Percentiles rank a stretch among this genome's conserved stretches.
Conservation (phyloP, 2,797 vertebrate species). For the Rhynchotus rufescens region DNA sequence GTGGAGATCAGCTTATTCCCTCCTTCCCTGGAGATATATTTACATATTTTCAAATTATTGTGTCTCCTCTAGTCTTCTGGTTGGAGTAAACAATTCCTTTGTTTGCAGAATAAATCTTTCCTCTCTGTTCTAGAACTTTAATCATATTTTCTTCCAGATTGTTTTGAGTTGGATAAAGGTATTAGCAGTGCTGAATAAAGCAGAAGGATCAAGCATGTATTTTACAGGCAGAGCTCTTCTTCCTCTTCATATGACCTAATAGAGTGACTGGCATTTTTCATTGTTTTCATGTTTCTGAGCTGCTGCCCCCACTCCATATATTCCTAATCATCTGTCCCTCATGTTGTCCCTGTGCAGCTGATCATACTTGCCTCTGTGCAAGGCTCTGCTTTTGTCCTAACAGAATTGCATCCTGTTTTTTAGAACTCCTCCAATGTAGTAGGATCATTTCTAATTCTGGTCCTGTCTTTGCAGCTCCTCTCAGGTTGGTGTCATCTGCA, state of each 20-base stretch:
- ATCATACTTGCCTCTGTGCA: background rate
- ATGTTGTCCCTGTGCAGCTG: conserved; percentile 9
- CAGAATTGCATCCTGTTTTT: background rate
- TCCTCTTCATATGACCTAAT: background rate
- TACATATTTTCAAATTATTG: background rate
- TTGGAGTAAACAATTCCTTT: background rate
- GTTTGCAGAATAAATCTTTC: background rate
- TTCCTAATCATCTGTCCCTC: background rate
- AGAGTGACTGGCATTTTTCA: background rate
- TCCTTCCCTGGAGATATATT: background rate
- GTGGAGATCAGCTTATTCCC: background rate
- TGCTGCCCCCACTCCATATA: conserved; percentile 11
- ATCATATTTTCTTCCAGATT: background rate
- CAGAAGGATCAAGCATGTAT: background rate
- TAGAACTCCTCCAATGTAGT: background rate
- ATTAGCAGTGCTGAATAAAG: background rate
- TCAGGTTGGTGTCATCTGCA: background rate
- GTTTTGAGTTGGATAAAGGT: background rate
- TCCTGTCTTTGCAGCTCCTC: background rate
- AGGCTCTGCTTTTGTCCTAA: background rate
- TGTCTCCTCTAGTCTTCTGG: background rate
- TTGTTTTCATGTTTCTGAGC: conserved; percentile 10
- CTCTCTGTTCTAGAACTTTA: background rate
- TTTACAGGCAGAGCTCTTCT: background rate
- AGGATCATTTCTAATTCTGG: background rate